Base-by-base conservation (phyloP, 2,113 vertebrate genomes). In the Struthidea cinerea region DNA sequence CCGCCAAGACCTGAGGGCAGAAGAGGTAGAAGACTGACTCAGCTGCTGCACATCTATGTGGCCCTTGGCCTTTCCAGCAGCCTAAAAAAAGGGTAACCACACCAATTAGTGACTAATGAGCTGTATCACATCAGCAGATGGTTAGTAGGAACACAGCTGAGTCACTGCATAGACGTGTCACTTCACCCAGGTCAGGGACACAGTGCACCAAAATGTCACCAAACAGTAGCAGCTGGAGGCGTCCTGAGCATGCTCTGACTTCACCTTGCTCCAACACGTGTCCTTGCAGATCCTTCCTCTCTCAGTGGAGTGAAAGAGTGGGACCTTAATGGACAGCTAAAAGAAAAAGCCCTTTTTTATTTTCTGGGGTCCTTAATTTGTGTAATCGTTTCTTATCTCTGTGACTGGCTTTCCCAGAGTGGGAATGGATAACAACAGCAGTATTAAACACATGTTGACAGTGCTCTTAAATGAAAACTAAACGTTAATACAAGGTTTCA, bases 101-200 rank as follows among this genome's bases (percentile, higher is more conserved):
- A 49, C 39, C 83, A 94, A 63, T 74, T 77, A 92, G 64, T 95
- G 93, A 96, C 79, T 95, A 96, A 96, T 70, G 85, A 88, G 33
- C 56, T 77, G 39, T 75, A 83, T 84, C 78, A 90, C 64, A 28
- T 63, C 42, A 76, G 75, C 87, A 84, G 79, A 67, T 42, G 76
- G 79, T 80, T 65, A 60, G 52, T 32, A 86, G 64, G 82, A 78
- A 64, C 30, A 69, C 19, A 6, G 81, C 77, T 90, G 87, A 95
- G 79, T 96, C 95, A 96, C 88, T 35, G 26, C 41, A 59, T 0
- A 4, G 52, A 81, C 7, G 4, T 26, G 71, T 84, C 83, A 86
- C 55, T 80, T 67, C 0, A 1, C 41, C 47, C 22, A 3, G 63
- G 50, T 44, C 63, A 81, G 82, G 42, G 56, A 78, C 59, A 63